phyloP scores from a whole-genome alignment of 2,888 invertebrate species.

The Mayetiola destructor region DNA sequence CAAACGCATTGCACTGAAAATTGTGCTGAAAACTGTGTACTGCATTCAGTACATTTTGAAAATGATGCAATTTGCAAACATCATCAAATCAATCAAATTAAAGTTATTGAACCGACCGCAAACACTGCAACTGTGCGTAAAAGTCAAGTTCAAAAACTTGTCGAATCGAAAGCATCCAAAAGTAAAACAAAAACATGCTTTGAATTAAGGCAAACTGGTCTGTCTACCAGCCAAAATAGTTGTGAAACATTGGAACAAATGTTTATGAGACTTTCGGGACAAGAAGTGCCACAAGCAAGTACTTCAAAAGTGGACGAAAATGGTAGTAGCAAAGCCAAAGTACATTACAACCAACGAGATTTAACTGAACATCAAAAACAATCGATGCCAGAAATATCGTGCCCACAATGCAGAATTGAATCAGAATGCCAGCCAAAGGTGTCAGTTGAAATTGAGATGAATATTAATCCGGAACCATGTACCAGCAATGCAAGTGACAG shows the following conservation, averaged over 20 bases:
- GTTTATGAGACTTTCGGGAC: conserved; percentile 14
- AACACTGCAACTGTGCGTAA: not conserved
- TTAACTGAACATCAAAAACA: conserved; percentile 16
- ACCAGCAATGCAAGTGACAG: conserved; percentile 20
- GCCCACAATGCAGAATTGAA: not conserved
- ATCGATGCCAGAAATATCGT: too few relatives aligned
- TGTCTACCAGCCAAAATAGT: not conserved
- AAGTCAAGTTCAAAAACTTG: not conserved
- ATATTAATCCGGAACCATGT: too few relatives aligned
- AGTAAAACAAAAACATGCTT: not conserved
- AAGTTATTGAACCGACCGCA: not conserved
- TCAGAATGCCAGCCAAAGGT: not conserved
- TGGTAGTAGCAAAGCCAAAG: conserved; percentile 2
- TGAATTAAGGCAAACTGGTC: not conserved
- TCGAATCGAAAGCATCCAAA: not conserved
- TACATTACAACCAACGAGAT: conserved; percentile 34
- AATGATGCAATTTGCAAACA: not conserved
- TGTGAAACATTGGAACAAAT: conserved; percentile 17
- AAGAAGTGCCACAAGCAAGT: not conserved
- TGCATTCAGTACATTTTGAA: not conserved
- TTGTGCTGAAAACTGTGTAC: conserved; percentile 2
- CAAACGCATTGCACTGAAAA: not conserved
- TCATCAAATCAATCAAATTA: not conserved
- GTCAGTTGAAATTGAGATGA: too few relatives aligned
- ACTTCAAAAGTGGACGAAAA: not conserved